Percentiles rank a stretch among this genome's conserved stretches.
Evolutionary conservation across 2,888 invertebrate species (phyloP).

Genomic region (Drosophila greeni): DNA sequence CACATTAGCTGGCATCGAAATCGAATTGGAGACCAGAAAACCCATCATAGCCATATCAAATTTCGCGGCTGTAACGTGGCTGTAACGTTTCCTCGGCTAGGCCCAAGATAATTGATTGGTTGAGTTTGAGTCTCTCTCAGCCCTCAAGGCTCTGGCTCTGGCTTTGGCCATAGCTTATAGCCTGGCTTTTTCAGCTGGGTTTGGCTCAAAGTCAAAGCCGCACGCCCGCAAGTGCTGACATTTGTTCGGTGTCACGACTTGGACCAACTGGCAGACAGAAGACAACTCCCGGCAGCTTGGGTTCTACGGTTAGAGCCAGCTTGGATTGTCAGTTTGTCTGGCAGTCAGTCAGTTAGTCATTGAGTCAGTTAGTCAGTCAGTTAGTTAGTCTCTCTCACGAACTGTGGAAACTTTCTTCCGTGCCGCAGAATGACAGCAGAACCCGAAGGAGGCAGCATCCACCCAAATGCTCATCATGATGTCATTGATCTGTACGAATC

Average conservation of each 20-base stretch:
- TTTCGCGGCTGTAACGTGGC: conserved; percentile 53
- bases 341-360: conserved; percentile 27
- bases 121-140: conserved; percentile 39
- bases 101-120: conserved; percentile 70
- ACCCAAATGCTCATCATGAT: conserved; percentile 64
- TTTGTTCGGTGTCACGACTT: conserved; percentile 73
- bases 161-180: conserved; percentile 6
- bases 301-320: conserved; percentile 38
- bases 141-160: conserved; percentile 11
- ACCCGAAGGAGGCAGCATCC: conserved; percentile 47
- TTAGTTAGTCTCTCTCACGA: conserved; percentile 55
- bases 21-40: conserved; percentile 13
- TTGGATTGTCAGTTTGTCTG: conserved; percentile 21
- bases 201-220: conserved; percentile 66
- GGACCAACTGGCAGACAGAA: conserved; percentile 50
- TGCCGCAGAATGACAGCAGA: conserved; percentile 61
- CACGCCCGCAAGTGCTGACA: conserved; percentile 73
- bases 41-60: conserved; percentile 68
- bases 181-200: conserved; percentile 47
- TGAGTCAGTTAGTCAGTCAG: conserved; percentile 24
- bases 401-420: conserved; percentile 59
- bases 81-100: conserved; percentile 37
- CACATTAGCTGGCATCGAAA: conserved; percentile 51
- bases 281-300: conserved; percentile 37
- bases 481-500: conserved; percentile 59